Percentiles rank a stretch among this genome's conserved stretches.
Conservation (phyloP, 1,140 invertebrate species). For the Tetragnatha versicolor region DNA sequence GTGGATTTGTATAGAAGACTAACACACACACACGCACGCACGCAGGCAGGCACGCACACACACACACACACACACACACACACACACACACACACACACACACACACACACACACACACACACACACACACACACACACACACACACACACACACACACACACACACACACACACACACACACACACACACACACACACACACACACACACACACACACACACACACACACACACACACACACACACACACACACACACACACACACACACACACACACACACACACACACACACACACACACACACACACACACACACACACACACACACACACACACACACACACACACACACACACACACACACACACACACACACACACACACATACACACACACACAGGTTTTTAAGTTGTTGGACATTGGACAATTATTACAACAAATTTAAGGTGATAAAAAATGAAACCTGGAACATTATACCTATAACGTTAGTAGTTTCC, state of each 20-base stretch:
- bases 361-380: conserved; percentile 29
- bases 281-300: conserved; percentile 25
- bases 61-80: too few species aligned
- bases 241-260: conserved; percentile 25
- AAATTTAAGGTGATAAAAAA: too few species aligned
- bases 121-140: conserved; percentile 33
- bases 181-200: conserved; percentile 18
- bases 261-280: conserved; percentile 25
- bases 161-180: conserved; percentile 21
- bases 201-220: conserved; percentile 27
- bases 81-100: conserved; percentile 33
- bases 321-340: conserved; percentile 31
- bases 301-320: conserved; percentile 29
- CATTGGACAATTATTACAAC: too few species aligned
- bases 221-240: conserved; percentile 27
- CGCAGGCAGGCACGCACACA: too few species aligned
- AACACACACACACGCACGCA: too few species aligned
- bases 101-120: conserved; percentile 33
- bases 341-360: conserved; percentile 29
- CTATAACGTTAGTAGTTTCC: too few species aligned
- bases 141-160: conserved; percentile 27
- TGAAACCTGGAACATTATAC: too few species aligned
- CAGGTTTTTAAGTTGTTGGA: too few species aligned
- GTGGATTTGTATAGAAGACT: too few species aligned
- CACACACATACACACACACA: conserved; percentile 15